These are phyloP conservation scores for Eupeodes latifasciatus DNA, from an alignment of 2,888 invertebrate genomes.

Conservation along the genomic window DNA sequence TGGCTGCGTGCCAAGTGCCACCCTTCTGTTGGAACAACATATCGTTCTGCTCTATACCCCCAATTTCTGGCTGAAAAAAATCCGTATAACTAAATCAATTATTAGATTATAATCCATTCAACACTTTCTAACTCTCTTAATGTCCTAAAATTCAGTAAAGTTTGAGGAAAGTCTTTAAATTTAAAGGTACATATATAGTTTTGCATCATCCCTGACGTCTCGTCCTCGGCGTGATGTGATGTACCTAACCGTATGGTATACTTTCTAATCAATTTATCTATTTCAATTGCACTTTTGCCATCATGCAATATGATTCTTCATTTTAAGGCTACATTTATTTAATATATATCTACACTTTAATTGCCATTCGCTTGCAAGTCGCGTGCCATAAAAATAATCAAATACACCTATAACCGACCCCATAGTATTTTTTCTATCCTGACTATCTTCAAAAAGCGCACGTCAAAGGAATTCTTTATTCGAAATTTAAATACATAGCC, in stretches of 20 bases:
- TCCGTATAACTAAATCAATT: too few species aligned
- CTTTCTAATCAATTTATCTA: slow-evolving; percentile 1
- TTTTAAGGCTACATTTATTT: neutral
- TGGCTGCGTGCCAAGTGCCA: too few species aligned
- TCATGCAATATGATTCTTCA: slow-evolving; percentile 48
- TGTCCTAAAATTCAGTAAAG: too few species aligned
- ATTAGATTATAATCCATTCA: too few species aligned
- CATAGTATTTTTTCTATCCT: neutral
- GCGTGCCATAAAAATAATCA: slow-evolving; percentile 37
- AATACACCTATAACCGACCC: slow-evolving; percentile 37
- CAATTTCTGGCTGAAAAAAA: too few species aligned
- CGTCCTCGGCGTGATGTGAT: neutral
- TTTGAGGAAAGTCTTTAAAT: too few species aligned
- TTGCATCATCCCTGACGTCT: neutral
- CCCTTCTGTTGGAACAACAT: too few species aligned
- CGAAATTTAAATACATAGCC: slow-evolving; percentile 33
- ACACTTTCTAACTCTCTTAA: too few species aligned
- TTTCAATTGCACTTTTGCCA: slow-evolving; percentile 1
- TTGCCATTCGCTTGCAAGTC: slow-evolving; percentile 49
- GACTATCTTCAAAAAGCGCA: slow-evolving; percentile 8
- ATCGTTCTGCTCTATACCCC: too few species aligned
- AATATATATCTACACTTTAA: slow-evolving; percentile 11
- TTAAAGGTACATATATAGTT: too few species aligned
- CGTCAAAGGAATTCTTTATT: slow-evolving; percentile 18
- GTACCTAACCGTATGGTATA: neutral